These are phyloP conservation scores for Euwallacea fornicatus DNA, from an alignment of 1,140 invertebrate genomes.

Conservation along the genomic window DNA sequence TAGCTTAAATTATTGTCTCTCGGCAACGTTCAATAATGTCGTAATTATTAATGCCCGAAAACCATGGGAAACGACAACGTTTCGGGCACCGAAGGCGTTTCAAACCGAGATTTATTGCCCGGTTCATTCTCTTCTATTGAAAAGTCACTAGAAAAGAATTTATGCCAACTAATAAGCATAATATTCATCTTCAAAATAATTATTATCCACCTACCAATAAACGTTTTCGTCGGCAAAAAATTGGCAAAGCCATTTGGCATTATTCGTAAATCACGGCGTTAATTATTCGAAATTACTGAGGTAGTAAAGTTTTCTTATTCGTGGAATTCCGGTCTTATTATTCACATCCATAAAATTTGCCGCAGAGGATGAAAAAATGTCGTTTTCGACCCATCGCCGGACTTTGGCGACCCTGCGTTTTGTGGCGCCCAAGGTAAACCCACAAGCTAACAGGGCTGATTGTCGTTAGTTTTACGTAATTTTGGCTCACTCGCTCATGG, in stretches of 20 bases:
- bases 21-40: neutral
- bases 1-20: too few relatives aligned
- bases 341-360: conserved; percentile 12
- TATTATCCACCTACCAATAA: conserved; percentile 14
- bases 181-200: conserved; percentile 15
- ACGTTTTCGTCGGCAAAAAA: neutral
- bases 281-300: neutral
- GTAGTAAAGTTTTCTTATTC: neutral
- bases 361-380: conserved; percentile 7
- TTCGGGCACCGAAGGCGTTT: conserved; percentile 4
- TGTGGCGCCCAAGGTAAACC: conserved; percentile 6
- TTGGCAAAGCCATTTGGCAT: too few relatives aligned
- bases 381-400: neutral
- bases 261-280: neutral
- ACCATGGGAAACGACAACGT: conserved; percentile 11
- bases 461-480: conserved; percentile 13
- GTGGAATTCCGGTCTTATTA: conserved; percentile 7
- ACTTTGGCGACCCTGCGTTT: neutral
- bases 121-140: conserved; percentile 13
- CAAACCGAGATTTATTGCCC: conserved; percentile 16
- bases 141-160: conserved; percentile 4
- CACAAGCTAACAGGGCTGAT: conserved; percentile 7
- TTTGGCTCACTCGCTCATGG: neutral
- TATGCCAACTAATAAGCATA: conserved; percentile 3
- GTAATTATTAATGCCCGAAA: conserved; percentile 20